Base-by-base conservation (phyloP, 2,113 vertebrate genomes). In the Mesoclemmys tuberculata region DNA sequence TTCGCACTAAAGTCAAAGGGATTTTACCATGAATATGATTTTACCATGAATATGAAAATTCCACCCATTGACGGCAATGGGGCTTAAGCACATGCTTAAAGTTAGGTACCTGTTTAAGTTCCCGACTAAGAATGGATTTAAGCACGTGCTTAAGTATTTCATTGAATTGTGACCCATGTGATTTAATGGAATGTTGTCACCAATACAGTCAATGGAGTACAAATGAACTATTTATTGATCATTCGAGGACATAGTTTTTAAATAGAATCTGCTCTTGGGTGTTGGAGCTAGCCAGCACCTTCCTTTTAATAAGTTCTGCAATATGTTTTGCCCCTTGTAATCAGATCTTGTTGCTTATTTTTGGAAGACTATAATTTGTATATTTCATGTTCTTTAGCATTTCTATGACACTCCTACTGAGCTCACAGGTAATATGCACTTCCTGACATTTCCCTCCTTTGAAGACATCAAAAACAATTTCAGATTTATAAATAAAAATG, bases 401-500 rank as follows among this genome's bases (percentile, higher is more conserved):
- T 78, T 94, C 82, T 74, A 8, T 95, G 95, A 93, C 89, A 96
- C 85, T 58, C 94, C 96, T 92, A 96, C 80, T 64, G 87, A 96
- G 92, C 74, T 90, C 74, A 75, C 81, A 92, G 1, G 0, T 80
- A 29, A 94, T 93, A 82, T 90, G 89, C 64, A 91, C 81, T 93
- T 95, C 80, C 85, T 92, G 95, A 83, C 92, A 90, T 88, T 96
- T 95, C 68, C 80, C 92, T 27, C 95, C 95, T 97, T 97, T 95
- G 96, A 97, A 96, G 94, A 95, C 85, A 95, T 94, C 94, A 95
- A 94, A 96, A 78, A 92, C 87, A 93, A 91, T 91, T 95, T 96
- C 83, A 85, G 94, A 93, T 96, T 94, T 96, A 95, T 95, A 94
- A 96, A 96, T 93, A 94, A 96, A 77, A 95, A 78, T 97, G 95